Evolutionary conservation across 2,797 vertebrate genomes (phyloP).

Genomic region (Coregonus ussuriensis): DNA sequence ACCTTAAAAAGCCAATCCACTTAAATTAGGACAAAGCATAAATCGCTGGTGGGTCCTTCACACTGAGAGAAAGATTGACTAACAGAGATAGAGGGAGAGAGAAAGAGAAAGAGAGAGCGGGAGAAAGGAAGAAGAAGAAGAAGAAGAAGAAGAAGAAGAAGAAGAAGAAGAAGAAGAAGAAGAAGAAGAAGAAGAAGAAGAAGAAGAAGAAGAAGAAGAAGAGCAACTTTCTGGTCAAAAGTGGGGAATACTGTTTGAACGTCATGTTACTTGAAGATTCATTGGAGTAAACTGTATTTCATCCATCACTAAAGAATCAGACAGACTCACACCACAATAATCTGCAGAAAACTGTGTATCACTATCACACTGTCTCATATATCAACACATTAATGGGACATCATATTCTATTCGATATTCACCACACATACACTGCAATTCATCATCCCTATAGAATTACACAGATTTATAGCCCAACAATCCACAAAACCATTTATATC

Average conservation of each 20-base stretch:
- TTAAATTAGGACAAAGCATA: conserved; percentile 53
- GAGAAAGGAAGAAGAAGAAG: not conserved
- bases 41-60: conserved; percentile 30
- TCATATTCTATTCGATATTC: not conserved
- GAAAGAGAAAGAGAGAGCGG: not conserved
- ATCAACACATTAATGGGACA: not conserved
- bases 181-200: not conserved
- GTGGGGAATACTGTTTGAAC: not conserved
- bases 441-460: not conserved
- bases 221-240: not conserved
- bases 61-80: not conserved
- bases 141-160: not conserved
- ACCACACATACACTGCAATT: not conserved
- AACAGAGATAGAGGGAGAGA: not conserved
- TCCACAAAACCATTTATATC: not conserved
- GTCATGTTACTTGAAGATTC: not conserved
- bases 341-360: not conserved
- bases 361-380: not conserved
- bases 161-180: not conserved
- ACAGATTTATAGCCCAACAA: not conserved
- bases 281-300: too few relatives aligned
- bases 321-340: not conserved
- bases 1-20: conserved; percentile 63
- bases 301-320: not conserved
- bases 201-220: not conserved